A percentile compares a stretch with the other conserved stretches of the same genome.
phyloP scores from a whole-genome alignment of 2,113 vertebrate genomes.

The Actinemys pallida region DNA sequence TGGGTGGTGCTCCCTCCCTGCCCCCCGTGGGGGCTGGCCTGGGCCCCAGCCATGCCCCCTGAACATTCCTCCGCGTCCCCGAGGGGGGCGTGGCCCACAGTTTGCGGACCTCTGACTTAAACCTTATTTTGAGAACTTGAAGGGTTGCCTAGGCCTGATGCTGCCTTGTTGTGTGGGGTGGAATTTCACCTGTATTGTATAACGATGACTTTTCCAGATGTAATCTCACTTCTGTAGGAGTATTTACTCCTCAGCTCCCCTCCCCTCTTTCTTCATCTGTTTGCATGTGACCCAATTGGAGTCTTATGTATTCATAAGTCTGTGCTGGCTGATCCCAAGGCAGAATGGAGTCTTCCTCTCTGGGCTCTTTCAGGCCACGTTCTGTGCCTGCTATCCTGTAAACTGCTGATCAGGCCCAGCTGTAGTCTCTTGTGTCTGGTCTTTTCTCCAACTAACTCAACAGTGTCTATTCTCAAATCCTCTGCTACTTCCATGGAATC shows the following conservation, averaged over 20 bases:
- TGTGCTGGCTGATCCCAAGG: background rate
- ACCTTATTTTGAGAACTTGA: background rate
- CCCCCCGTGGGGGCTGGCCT: too few relatives aligned
- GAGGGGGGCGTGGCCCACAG: too few relatives aligned
- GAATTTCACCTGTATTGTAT: background rate
- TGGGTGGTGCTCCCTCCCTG: too few relatives aligned
- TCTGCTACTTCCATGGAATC: background rate
- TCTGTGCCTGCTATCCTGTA: background rate
- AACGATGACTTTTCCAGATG: background rate
- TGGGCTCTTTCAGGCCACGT: background rate
- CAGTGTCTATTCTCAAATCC: background rate
- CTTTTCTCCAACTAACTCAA: background rate
- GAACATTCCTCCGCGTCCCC: too few relatives aligned
- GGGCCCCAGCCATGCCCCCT: too few relatives aligned
- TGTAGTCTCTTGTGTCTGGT: background rate
- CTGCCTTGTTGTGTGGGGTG: background rate
- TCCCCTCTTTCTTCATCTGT: background rate
- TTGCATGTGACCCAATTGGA: background rate
- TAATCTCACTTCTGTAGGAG: background rate
- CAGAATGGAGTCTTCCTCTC: background rate
- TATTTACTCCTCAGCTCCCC: background rate
- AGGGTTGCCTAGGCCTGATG: background rate
- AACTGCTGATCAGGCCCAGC: background rate
- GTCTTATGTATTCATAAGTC: too few relatives aligned
- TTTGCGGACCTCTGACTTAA: background rate